These are phyloP conservation scores for Eilema depressum DNA, from an alignment of 2,888 invertebrate species.

Conservation along the genomic window DNA sequence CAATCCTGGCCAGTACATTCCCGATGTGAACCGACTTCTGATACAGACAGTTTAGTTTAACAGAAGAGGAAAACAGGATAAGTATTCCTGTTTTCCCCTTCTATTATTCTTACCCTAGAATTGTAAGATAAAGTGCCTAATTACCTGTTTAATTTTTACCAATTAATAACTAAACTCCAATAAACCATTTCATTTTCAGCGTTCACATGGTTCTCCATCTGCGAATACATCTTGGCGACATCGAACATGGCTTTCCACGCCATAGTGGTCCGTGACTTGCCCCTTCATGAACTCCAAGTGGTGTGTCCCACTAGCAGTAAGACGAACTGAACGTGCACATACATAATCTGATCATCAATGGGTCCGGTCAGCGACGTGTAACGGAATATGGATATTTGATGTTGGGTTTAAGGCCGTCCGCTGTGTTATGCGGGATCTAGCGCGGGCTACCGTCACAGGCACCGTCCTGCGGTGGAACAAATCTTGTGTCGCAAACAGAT, in stretches of 20 bases:
- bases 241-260: constrained; percentile 98
- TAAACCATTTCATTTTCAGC: constrained; percentile 87
- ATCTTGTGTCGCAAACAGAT: not conserved
- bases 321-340: constrained; percentile 66
- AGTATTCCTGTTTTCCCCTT: too few species aligned
- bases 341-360: constrained; percentile 45
- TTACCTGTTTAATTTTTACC: too few species aligned
- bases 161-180: not conserved
- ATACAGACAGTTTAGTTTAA: too few species aligned
- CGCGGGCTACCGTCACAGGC: not conserved
- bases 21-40: too few species aligned
- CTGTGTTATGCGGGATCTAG: not conserved
- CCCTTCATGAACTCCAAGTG: constrained; percentile 92
- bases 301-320: constrained; percentile 82
- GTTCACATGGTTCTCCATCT: constrained; percentile 97
- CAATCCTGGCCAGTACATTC: too few species aligned
- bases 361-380: constrained; percentile 45
- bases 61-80: too few species aligned
- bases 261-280: constrained; percentile 95
- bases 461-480: not conserved
- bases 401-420: constrained; percentile 23
- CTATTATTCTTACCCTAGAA: too few species aligned
- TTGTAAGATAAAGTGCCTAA: too few species aligned
- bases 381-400: constrained; percentile 49
- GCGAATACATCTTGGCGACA: constrained; percentile 96